phyloP scores from a whole-genome alignment of 2,888 invertebrate genomes.

The Sussaba pulchella region DNA sequence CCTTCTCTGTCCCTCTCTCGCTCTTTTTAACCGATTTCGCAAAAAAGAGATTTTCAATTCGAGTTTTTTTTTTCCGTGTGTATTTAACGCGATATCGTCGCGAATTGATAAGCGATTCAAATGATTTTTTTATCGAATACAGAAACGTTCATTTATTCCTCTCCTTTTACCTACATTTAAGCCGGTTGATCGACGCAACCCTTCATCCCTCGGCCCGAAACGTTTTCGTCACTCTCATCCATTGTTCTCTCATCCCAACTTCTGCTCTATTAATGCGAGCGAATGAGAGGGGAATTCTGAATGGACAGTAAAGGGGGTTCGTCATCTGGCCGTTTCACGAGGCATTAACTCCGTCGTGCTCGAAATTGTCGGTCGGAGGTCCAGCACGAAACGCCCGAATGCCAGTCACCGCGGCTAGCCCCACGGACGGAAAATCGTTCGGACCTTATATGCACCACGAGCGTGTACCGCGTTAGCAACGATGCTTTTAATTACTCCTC shows the following conservation, averaged over 20 bases:
- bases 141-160: too few relatives aligned
- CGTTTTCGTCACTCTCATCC: constrained; percentile 23
- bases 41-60: too few relatives aligned
- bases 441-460: constrained; percentile 49
- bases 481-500: constrained; percentile 65
- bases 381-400: constrained; percentile 40
- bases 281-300: background rate
- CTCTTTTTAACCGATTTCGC: too few relatives aligned
- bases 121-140: too few relatives aligned
- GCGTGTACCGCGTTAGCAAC: constrained; percentile 49
- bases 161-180: too few relatives aligned
- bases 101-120: too few relatives aligned
- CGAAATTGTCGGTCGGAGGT: constrained; percentile 54
- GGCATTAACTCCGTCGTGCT: constrained; percentile 57
- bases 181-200: constrained; percentile 24
- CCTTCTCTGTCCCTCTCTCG: too few relatives aligned
- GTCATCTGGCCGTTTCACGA: constrained; percentile 53
- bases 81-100: too few relatives aligned
- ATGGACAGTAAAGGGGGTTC: constrained; percentile 33
- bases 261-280: background rate
- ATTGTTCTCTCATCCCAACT: background rate
- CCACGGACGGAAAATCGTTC: constrained; percentile 53
- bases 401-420: constrained; percentile 33
- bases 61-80: too few relatives aligned
- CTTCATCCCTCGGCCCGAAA: constrained; percentile 9